A percentile compares a stretch with the other conserved stretches of the same genome.
phyloP scores from a whole-genome alignment of 2,113 vertebrate species.

The Mystacornis crossleyi region DNA sequence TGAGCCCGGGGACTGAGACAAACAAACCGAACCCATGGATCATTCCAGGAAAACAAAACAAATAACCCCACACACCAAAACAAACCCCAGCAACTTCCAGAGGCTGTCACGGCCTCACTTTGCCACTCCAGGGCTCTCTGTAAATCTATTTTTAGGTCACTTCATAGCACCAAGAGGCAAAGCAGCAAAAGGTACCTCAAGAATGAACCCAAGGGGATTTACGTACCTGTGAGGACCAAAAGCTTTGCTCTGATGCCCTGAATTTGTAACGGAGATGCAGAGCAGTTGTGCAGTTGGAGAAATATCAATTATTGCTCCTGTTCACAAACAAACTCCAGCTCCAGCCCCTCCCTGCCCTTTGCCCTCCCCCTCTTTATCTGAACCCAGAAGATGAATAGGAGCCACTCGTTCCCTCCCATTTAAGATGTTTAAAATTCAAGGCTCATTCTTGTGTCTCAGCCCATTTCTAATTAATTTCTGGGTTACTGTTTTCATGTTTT shows the following conservation, averaged over 20 bases:
- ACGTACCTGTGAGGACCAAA: not conserved
- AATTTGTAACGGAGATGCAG: not conserved
- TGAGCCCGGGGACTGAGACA: not conserved
- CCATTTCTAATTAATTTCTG: slow-evolving; percentile 21
- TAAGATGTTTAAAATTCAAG: slow-evolving; percentile 18
- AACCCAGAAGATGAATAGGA: not conserved
- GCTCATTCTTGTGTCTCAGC: not conserved
- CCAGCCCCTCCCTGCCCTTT: not conserved
- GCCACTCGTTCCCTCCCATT: not conserved
- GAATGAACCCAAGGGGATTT: not conserved
- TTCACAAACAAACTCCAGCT: not conserved
- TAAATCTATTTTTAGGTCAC: not conserved
- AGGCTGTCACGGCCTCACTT: not conserved
- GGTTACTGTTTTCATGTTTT: slow-evolving; percentile 11
- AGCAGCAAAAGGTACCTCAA: not conserved
- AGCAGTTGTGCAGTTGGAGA: not conserved
- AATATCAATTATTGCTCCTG: not conserved
- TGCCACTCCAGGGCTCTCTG: not conserved
- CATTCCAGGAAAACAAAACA: not conserved
- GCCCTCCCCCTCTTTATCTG: not conserved
- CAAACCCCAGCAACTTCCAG: not conserved
- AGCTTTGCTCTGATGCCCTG: not conserved
- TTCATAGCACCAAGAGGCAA: not conserved
- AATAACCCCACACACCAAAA: not conserved
- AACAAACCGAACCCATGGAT: not conserved